Base-by-base conservation (phyloP, 1,140 invertebrate genomes). In the Heliconius hewitsoni region DNA sequence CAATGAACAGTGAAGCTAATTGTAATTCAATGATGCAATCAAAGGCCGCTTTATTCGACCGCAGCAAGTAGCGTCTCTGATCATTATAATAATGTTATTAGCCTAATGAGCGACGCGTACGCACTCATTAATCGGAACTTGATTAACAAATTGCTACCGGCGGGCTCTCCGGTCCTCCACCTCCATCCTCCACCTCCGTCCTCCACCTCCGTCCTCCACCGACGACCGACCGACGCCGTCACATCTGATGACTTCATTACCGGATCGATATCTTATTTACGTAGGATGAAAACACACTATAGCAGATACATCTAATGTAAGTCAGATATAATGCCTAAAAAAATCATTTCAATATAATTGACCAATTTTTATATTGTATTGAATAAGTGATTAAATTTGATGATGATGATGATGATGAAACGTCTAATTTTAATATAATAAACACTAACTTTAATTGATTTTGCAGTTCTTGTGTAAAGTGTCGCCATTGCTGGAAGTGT, bases 61-160 rank as follows among this genome's bases (percentile, higher is more conserved):
- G 60, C 27, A 66, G 60, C 60, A 30, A 23, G 57, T 70, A 27
- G 74, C 74, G n/a, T 37, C 55, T 60, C 60, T 76, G 37, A 70
- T 70, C 34, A 76, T 34, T 76, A 30, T 76, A 76, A 76, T 76
- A 70, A 76, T 39, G 60, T 76, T 66, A 76, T 76, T 76, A 76
- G 74, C 39, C 55, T 76, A 76, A 76, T 76, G 74, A 76, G 66
- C 74, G 46, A 42, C 57, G 74, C 34, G 27, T 16, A 46, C 34
- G 19, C 50, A 72, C 34, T 39, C 76, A 72, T 77, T 77, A 71
- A 77, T 77, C 76, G 76, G 55, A 52, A 39, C 70, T 72, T 55
- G 76, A 77, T 77, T 71, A 72, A 77, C 76, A 77, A 77, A 77
- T 77, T 77, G 52, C 70, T 72, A 71, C 76, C 30, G 46, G 11